phyloP scores from a whole-genome alignment of 2,888 invertebrate species.

The Rapana venosa region DNA sequence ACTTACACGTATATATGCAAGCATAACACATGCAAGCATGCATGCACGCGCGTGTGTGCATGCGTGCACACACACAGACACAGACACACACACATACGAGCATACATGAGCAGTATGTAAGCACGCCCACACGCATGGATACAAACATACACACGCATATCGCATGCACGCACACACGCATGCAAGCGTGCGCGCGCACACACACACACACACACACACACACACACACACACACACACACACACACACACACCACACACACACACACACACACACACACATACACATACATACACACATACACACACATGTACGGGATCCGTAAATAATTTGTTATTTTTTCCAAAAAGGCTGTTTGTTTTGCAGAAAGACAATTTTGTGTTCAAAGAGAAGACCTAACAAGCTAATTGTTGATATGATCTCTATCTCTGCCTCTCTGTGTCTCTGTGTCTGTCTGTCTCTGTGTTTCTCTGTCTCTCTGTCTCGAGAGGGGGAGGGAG shows the following conservation, averaged over 20 bases:
- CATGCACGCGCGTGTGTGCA: not conserved
- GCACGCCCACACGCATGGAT: not conserved
- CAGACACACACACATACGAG: not conserved
- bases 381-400: too few relatives aligned
- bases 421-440: too few relatives aligned
- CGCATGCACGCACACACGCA: constrained; percentile 7
- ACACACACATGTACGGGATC: not conserved
- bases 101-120: not conserved
- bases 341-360: too few relatives aligned
- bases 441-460: constrained; percentile 2
- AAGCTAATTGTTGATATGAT: too few relatives aligned
- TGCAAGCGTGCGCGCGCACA: not conserved
- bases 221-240: too few relatives aligned
- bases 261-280: constrained; percentile 14
- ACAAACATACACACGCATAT: too few relatives aligned
- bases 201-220: too few relatives aligned
- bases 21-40: not conserved
- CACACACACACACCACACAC: too few relatives aligned
- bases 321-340: too few relatives aligned
- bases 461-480: not conserved
- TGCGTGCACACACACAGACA: not conserved
- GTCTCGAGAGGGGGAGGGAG: too few relatives aligned
- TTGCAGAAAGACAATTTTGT: too few relatives aligned
- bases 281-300: not conserved
- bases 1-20: too few relatives aligned